A percentile compares a stretch with the other conserved stretches of the same genome.
phyloP scores from a whole-genome alignment of 2,888 invertebrate genomes.

The Exephanes ischioxanthus region DNA sequence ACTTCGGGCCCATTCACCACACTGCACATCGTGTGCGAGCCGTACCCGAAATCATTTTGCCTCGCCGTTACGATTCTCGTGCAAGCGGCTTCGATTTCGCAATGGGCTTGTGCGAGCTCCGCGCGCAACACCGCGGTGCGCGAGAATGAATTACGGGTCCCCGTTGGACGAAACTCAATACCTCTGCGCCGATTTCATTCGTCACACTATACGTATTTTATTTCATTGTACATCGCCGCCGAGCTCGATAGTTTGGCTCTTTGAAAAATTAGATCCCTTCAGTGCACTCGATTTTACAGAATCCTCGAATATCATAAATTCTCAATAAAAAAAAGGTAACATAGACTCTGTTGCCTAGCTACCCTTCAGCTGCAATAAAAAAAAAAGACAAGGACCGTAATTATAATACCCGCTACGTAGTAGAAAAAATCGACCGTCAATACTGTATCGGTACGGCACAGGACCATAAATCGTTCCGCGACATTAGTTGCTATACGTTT shows the following conservation, averaged over 20 bases:
- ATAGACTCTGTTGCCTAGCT: neutral
- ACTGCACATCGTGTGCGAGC: conserved; percentile 62
- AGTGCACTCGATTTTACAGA: neutral
- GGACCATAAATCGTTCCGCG: conserved; percentile 40
- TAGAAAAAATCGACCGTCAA: conserved; percentile 12
- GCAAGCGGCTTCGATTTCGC: conserved; percentile 20
- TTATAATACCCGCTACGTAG: conserved; percentile 24
- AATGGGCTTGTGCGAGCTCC: conserved; percentile 50
- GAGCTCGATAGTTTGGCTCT: conserved; percentile 46
- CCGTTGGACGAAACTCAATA: conserved; percentile 57
- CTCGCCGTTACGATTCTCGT: conserved; percentile 27
- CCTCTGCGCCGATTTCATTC: conserved; percentile 51
- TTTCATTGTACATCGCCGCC: conserved; percentile 42
- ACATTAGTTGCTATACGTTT: conserved; percentile 20
- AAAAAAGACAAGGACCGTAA: conserved; percentile 35
- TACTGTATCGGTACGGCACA: neutral
- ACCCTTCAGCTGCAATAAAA: conserved; percentile 3
- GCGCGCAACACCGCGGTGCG: conserved; percentile 20
- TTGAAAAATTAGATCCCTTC: conserved; percentile 46
- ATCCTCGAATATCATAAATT: neutral
- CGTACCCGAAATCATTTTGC: conserved; percentile 64
- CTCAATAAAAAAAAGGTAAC: neutral
- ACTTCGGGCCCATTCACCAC: conserved; percentile 69
- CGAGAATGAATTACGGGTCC: conserved; percentile 48
- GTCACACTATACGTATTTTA: conserved; percentile 66